Evolutionary conservation across 1,140 invertebrate genomes (phyloP).

Genomic region (Drosophila orena): DNA sequence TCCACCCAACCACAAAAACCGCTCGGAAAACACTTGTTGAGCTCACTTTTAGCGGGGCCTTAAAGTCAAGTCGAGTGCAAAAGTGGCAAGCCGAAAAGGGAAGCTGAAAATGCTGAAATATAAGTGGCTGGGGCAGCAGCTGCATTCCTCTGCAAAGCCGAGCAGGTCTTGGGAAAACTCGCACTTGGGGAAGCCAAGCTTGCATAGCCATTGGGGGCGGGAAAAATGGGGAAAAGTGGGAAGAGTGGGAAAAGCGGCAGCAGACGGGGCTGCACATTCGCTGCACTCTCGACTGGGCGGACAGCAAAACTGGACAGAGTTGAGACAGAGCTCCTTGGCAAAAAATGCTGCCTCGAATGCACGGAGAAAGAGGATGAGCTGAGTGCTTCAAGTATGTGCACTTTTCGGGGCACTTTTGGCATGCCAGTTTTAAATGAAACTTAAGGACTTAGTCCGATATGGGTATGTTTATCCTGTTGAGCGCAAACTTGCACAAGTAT

Average conservation of each 20-base stretch:
- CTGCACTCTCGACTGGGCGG: slow-evolving; percentile 71
- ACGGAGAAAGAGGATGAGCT: slow-evolving; percentile 3
- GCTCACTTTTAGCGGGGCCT: slow-evolving; percentile 39
- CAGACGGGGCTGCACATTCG: slow-evolving; percentile 54
- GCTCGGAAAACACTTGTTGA: slow-evolving; percentile 64
- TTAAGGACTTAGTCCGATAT: no score
- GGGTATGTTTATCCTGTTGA: no score
- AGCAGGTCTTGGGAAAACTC: slow-evolving; percentile 21
- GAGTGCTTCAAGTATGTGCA: slow-evolving; percentile 1
- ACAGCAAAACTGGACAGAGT: slow-evolving; percentile 51
- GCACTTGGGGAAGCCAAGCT: slow-evolving; percentile 7
- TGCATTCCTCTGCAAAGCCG: slow-evolving; percentile 43
- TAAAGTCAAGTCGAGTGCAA: slow-evolving; percentile 73
- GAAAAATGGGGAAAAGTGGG: neutral
- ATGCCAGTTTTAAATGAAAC: neutral
- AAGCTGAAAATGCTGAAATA: slow-evolving; percentile 7
- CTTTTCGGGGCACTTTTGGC: neutral
- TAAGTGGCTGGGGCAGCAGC: slow-evolving; percentile 26
- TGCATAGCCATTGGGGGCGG: slow-evolving; percentile 46
- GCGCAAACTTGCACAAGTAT: no score
- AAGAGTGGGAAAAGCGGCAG: slow-evolving; percentile 4
- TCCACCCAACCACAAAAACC: slow-evolving; percentile 4
- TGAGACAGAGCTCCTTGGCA: slow-evolving; percentile 13
- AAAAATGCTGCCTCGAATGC: slow-evolving; percentile 17
- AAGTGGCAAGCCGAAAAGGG: slow-evolving; percentile 42